Evolutionary conservation across 1,140 invertebrate species (phyloP).

Genomic region (Homalodisca vitripennis): DNA sequence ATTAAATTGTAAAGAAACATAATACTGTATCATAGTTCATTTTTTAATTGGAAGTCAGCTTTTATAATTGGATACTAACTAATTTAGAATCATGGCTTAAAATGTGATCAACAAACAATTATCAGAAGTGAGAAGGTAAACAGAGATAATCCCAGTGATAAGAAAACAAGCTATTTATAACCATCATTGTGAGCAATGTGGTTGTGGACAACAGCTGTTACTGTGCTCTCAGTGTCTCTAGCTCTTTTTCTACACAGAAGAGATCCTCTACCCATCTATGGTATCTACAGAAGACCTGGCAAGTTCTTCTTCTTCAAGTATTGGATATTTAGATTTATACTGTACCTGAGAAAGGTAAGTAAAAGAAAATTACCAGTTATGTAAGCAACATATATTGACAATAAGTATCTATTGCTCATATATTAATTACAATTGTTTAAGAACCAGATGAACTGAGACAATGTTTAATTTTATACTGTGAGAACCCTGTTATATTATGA

Average conservation of each 20-base stretch:
- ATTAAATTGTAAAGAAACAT: too few species aligned
- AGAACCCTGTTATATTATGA: background rate
- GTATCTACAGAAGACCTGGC: background rate
- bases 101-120: too few species aligned
- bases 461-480: background rate
- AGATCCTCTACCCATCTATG: slow-evolving; percentile 7
- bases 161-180: too few species aligned
- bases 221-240: background rate
- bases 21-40: too few species aligned
- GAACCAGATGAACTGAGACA: background rate
- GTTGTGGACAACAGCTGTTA: background rate
- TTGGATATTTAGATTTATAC: slow-evolving; percentile 18
- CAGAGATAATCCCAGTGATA: too few species aligned
- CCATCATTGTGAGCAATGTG: background rate
- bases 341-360: slow-evolving; percentile 15
- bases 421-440: background rate
- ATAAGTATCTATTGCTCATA: background rate
- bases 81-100: too few species aligned
- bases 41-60: too few species aligned
- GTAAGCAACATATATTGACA: too few species aligned
- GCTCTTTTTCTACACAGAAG: background rate
- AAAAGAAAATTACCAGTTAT: too few species aligned
- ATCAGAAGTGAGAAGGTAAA: too few species aligned
- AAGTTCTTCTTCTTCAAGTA: slow-evolving; percentile 18
- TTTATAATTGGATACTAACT: too few species aligned